phyloP scores from a whole-genome alignment of 2,113 vertebrate species.

The Salvelinus alpinus region DNA sequence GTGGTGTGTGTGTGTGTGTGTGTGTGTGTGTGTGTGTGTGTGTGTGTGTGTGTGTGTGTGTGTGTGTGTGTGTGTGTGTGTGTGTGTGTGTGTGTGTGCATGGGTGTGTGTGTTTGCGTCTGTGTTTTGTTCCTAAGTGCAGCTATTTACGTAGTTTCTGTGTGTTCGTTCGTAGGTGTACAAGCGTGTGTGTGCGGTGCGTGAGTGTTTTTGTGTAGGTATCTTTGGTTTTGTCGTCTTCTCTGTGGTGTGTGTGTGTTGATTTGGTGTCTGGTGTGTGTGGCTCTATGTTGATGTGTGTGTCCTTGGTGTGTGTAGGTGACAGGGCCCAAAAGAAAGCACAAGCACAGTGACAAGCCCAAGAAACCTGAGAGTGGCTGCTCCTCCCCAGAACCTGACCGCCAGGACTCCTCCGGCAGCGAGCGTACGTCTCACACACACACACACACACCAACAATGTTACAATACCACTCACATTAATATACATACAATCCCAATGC shows the following conservation, averaged over 20 bases:
- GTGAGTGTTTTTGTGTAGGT: not conserved
- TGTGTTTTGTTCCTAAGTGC: not conserved
- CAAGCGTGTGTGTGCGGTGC: not conserved
- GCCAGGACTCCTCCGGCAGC: slow-evolving; percentile 93
- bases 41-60: not conserved
- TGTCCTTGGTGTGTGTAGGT: slow-evolving; percentile 74
- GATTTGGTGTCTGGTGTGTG: not conserved
- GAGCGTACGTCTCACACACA: slow-evolving; percentile 79
- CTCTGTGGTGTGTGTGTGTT: not conserved
- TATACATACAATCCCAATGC: not conserved
- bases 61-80: not conserved
- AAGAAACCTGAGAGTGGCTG: slow-evolving; percentile 90
- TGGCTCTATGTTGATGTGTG: slow-evolving; percentile 20
- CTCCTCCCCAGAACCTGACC: slow-evolving; percentile 93
- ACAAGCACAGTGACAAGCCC: slow-evolving; percentile 81
- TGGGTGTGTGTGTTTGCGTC: not conserved
- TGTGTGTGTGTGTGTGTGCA: not conserved
- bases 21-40: too few species aligned
- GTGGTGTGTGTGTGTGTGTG: too few species aligned
- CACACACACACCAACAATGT: not conserved
- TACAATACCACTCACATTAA: not conserved
- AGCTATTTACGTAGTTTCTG: too few species aligned
- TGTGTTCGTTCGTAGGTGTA: not conserved
- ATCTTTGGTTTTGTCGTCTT: too few species aligned
- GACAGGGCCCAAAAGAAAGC: slow-evolving; percentile 90